These are phyloP conservation scores for Agrenia bidenticulata DNA, from an alignment of 2,888 invertebrate genomes.

Conservation along the genomic window DNA sequence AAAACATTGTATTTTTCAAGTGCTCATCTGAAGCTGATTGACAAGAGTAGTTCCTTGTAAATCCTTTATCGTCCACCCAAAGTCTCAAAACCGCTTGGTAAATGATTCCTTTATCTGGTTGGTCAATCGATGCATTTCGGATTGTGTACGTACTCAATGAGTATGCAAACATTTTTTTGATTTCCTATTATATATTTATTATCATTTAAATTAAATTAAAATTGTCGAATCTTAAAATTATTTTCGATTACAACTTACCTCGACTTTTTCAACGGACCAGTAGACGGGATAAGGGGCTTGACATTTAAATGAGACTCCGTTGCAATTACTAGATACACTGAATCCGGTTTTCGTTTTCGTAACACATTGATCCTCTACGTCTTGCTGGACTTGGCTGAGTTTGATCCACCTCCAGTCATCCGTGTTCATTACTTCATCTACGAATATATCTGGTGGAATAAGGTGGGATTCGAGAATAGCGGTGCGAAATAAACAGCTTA, in stretches of 20 bases:
- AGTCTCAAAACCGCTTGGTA: background rate
- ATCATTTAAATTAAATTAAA: no score
- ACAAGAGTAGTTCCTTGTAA: constrained; percentile 10
- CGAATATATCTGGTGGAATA: background rate
- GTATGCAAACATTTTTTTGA: no score
- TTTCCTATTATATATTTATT: no score
- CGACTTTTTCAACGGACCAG: background rate
- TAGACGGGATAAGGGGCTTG: constrained; percentile 4
- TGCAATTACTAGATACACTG: background rate
- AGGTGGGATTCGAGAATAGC: no score
- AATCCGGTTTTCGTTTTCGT: background rate
- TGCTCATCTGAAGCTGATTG: background rate
- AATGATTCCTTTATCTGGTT: no score
- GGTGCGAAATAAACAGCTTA: no score
- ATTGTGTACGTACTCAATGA: no score
- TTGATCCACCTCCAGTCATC: background rate
- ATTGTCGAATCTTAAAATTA: background rate
- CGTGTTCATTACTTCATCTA: background rate
- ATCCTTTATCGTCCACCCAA: background rate
- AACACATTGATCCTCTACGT: background rate
- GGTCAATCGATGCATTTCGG: no score
- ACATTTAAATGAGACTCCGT: background rate
- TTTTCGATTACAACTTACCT: background rate
- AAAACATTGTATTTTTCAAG: background rate
- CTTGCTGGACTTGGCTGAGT: background rate